phyloP scores from a whole-genome alignment of 2,888 invertebrate species.

The Leptodirus hochenwartii region DNA sequence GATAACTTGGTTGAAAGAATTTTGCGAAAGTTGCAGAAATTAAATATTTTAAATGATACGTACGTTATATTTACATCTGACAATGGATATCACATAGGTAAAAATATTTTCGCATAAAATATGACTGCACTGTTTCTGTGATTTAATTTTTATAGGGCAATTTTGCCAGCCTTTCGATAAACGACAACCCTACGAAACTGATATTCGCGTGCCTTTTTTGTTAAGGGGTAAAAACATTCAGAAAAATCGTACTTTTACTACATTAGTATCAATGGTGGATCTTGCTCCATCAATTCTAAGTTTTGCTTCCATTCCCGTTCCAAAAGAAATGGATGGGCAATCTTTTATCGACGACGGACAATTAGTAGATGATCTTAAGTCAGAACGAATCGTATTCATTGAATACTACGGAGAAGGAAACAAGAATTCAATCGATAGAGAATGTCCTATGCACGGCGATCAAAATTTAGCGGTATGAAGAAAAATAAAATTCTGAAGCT shows the following conservation, averaged over 20 bases:
- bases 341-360: conserved; percentile 24
- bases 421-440: conserved; percentile 30
- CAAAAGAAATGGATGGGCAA: conserved; percentile 42
- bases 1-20: conserved; percentile 65
- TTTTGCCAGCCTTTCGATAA: conserved; percentile 80
- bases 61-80: conserved; percentile 76
- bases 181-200: conserved; percentile 78
- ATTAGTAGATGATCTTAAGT: conserved; percentile 16
- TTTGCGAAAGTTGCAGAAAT: conserved; percentile 33
- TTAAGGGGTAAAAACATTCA: conserved; percentile 56
- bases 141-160: conserved; percentile 41
- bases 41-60: conserved; percentile 46
- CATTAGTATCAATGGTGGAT: conserved; percentile 59
- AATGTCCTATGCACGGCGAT: conserved; percentile 46
- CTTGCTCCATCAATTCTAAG: conserved; percentile 66
- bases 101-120: conserved; percentile 4
- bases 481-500: conserved; percentile 4
- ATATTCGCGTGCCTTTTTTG: conserved; percentile 66
- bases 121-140: not conserved
- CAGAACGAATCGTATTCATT: conserved; percentile 40
- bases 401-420: conserved; percentile 71
- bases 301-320: conserved; percentile 39
- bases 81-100: conserved; percentile 80
- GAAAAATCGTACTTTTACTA: conserved; percentile 26
- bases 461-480: conserved; percentile 38